These are phyloP conservation scores for Drosophila borealis DNA, from an alignment of 2,888 invertebrate species.

Conservation along the genomic window DNA sequence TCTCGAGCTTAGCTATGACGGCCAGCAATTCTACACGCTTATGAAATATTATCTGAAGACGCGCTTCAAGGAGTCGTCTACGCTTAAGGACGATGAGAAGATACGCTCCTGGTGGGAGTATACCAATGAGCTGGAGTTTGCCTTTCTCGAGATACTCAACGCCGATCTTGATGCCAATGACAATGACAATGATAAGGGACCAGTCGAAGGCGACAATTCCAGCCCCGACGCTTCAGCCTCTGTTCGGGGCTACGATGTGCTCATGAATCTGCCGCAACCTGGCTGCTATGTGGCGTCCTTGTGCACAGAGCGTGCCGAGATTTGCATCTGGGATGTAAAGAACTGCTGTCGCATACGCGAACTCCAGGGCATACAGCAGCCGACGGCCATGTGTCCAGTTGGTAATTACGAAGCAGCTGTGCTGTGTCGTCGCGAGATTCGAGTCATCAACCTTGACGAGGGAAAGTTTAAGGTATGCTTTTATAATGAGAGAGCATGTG, in stretches of 20 bases:
- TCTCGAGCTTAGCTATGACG: slow-evolving; percentile 91
- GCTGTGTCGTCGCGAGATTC: slow-evolving; percentile 92
- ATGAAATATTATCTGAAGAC: slow-evolving; percentile 86
- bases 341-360: slow-evolving; percentile 89
- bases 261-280: slow-evolving; percentile 85
- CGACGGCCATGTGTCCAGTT: slow-evolving; percentile 91
- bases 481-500: no score
- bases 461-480: slow-evolving; percentile 86
- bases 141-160: slow-evolving; percentile 84
- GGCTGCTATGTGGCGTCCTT: slow-evolving; percentile 91
- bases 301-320: slow-evolving; percentile 90
- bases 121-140: slow-evolving; percentile 84
- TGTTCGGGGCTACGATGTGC: slow-evolving; percentile 84
- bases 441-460: slow-evolving; percentile 92
- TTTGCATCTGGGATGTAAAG: slow-evolving; percentile 92
- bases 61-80: slow-evolving; percentile 72
- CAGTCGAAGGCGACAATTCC: slow-evolving; percentile 1
- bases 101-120: slow-evolving; percentile 82
- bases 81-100: slow-evolving; percentile 78
- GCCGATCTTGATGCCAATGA: slow-evolving; percentile 76
- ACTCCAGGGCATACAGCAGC: slow-evolving; percentile 90
- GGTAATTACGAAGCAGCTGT: slow-evolving; percentile 92
- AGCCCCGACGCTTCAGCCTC: not conserved
- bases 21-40: slow-evolving; percentile 92
- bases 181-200: slow-evolving; percentile 39